Conservation (phyloP, 2,888 invertebrate genomes). For the Pseudococcus viburni region DNA sequence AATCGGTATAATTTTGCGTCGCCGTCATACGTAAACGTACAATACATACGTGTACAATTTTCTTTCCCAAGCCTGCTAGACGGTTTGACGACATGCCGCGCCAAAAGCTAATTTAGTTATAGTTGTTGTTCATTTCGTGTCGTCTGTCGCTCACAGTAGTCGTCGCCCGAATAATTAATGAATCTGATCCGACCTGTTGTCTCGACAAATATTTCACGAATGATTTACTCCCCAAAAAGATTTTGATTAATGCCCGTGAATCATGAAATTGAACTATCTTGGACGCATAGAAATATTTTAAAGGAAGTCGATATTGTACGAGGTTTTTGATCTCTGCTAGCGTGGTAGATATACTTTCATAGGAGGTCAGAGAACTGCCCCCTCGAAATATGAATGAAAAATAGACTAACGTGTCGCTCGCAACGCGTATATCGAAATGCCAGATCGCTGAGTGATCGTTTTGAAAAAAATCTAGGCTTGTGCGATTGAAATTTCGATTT, state of each 20-base stretch:
- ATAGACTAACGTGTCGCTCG: no score
- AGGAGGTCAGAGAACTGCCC: no score
- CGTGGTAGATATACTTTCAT: no score
- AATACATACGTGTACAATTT: not conserved
- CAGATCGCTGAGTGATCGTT: no score
- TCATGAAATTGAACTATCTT: not conserved
- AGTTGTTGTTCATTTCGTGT: not conserved
- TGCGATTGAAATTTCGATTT: no score
- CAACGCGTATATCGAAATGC: no score
- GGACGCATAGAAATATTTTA: not conserved
- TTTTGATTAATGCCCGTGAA: not conserved
- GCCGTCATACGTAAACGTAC: no score
- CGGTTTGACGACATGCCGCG: not conserved
- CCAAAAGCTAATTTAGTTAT: not conserved
- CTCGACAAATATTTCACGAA: not conserved
- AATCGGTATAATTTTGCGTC: no score
- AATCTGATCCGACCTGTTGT: not conserved
- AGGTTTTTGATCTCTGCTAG: no score
- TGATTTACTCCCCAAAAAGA: not conserved
- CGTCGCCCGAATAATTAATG: not conserved
- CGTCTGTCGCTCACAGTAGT: not conserved
- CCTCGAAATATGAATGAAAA: no score
- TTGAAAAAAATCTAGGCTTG: no score
- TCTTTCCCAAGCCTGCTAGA: not conserved
- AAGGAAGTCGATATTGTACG: not conserved